Evolutionary conservation across 2,888 invertebrate genomes (phyloP).

Genomic region (Platycheirus rosarum): DNA sequence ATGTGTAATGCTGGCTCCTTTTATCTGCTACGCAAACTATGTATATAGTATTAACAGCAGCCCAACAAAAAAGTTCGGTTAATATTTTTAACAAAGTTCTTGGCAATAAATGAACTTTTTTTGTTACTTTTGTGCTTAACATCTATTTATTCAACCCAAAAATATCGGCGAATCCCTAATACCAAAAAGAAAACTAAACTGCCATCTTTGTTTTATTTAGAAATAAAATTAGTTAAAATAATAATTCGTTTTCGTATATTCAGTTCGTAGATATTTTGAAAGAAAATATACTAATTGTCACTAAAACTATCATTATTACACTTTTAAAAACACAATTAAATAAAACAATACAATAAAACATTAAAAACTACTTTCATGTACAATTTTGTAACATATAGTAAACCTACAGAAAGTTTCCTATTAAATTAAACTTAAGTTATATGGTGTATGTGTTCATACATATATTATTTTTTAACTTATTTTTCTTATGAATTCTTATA

Average conservation of each 20-base stretch:
- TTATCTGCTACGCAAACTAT: too few species aligned
- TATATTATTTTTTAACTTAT: conserved; percentile 7
- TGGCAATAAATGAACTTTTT: not conserved
- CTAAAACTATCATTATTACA: conserved; percentile 35
- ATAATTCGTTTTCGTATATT: conserved; percentile 41
- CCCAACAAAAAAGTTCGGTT: too few species aligned
- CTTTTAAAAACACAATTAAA: not conserved
- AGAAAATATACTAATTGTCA: conserved; percentile 19
- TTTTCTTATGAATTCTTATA: conserved; percentile 32
- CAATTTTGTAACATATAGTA: conserved; percentile 19
- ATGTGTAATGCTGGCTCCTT: too few species aligned
- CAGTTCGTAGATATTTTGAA: conserved; percentile 28
- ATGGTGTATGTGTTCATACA: not conserved
- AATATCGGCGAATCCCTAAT: conserved; percentile 45
- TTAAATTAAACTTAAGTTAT: conserved; percentile 52
- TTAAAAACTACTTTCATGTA: conserved; percentile 24
- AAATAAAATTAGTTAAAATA: conserved; percentile 58
- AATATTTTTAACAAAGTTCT: not conserved
- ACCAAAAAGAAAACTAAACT: conserved; percentile 63
- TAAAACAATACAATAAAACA: not conserved
- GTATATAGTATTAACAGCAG: too few species aligned
- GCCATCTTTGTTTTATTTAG: conserved; percentile 60
- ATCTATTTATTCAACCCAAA: conserved; percentile 13
- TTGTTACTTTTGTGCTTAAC: not conserved
- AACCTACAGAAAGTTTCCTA: conserved; percentile 61